Percentiles rank a stretch among this genome's conserved stretches.
These are phyloP conservation scores for Melanostoma mellinum DNA, from an alignment of 2,888 invertebrate genomes.

Conservation along the genomic window DNA sequence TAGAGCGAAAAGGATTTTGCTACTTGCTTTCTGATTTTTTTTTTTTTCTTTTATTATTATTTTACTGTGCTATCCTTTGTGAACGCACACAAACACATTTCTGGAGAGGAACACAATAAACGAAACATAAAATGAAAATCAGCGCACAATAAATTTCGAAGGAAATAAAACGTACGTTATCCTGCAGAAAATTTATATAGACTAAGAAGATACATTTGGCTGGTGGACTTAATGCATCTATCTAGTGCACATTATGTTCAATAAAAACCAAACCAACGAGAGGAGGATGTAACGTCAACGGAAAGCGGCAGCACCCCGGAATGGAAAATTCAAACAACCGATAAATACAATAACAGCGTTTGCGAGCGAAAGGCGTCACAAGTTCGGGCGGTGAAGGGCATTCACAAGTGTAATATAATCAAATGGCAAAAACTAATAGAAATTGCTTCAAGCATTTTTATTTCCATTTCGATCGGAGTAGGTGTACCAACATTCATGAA, in stretches of 20 bases:
- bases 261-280: constrained; percentile 53
- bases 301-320: constrained; percentile 65
- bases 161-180: constrained; percentile 51
- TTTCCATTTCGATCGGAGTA: constrained; percentile 10
- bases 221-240: constrained; percentile 58
- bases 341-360: constrained; percentile 67
- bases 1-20: constrained; percentile 60
- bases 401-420: constrained; percentile 54
- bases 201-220: constrained; percentile 55
- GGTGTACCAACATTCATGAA: constrained; percentile 21
- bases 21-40: constrained; percentile 57
- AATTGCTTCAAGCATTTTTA: constrained; percentile 57
- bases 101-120: constrained; percentile 43
- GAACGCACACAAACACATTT: constrained; percentile 57
- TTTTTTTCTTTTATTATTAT: constrained; percentile 35
- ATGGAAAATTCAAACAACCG: constrained; percentile 54
- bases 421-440: constrained; percentile 43
- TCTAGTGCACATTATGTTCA: constrained; percentile 57
- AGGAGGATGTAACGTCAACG: constrained; percentile 60
- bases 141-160: constrained; percentile 59
- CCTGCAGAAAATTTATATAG: constrained; percentile 49
- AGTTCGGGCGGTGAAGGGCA: constrained; percentile 68
- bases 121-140: constrained; percentile 39
- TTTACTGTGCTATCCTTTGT: constrained; percentile 60
- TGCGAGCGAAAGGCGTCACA: constrained; percentile 64